Evolutionary conservation across 2,797 vertebrate genomes (phyloP).

Genomic region (Dromococcyx pavoninus): DNA sequence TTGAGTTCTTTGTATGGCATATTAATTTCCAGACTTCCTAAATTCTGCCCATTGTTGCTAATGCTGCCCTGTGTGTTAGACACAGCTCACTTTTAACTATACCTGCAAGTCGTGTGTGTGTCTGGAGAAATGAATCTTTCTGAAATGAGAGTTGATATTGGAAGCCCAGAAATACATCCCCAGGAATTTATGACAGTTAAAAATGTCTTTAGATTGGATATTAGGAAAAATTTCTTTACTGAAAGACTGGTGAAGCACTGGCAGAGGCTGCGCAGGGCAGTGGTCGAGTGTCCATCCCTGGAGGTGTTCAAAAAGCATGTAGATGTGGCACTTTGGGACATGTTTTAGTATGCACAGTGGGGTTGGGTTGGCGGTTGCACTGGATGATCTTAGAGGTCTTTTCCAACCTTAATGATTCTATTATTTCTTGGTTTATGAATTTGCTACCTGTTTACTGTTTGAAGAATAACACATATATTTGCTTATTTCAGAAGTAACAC

Average conservation of each 20-base stretch:
- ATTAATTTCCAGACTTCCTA: not conserved
- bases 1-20: not conserved
- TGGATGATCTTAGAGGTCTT: too few relatives aligned
- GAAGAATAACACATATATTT: not conserved
- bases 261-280: too few relatives aligned
- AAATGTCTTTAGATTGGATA: not conserved
- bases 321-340: too few relatives aligned
- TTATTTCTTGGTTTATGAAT: not conserved
- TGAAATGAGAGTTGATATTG: not conserved
- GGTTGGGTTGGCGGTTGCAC: too few relatives aligned
- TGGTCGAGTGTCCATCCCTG: too few relatives aligned
- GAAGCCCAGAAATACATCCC: not conserved
- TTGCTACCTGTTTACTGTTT: not conserved
- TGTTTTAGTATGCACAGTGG: too few relatives aligned
- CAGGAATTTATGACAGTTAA: not conserved
- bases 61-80: not conserved
- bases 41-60: not conserved
- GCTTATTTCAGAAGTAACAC: not conserved
- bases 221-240: too few relatives aligned
- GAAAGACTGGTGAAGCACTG: too few relatives aligned
- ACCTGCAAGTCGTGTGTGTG: accelerated
- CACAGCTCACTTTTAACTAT: not conserved
- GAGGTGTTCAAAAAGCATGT: too few relatives aligned
- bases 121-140: not conserved
- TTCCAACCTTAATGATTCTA: too few relatives aligned